Evolutionary conservation across 2,797 vertebrate species (phyloP), one percentile per base, ranked within the genome.

Genomic region (Natrix natrix): DNA sequence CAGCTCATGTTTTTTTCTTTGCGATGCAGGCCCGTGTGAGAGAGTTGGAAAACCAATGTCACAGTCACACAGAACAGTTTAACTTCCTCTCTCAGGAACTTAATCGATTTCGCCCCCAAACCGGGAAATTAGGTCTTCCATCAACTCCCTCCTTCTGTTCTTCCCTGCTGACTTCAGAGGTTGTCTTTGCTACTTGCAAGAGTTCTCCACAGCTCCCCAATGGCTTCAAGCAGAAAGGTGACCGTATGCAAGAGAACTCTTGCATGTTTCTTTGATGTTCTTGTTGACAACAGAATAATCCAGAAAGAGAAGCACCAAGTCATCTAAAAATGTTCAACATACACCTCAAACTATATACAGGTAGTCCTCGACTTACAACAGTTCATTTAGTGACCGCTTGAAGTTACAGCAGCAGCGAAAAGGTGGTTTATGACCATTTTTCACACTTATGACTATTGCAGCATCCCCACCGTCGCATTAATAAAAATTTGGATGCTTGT

Each of bases 21-120:
- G 4, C 88, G 1, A 94, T 87, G 5, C 94, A 99, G 99, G 98
- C 98, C n/a, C 98, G 99, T 92, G 99, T 99, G 83, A 98, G 98
- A 92, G 99, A 99, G 87, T 98, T 99, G 93, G 99, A 99, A 96
- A 98, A 99, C 6, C 99, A 99, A 95, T 99, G 99, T 94, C 99
- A 98, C 93, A 99, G 97, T 96, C 99, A 99, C 95, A 99, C 98
- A 0, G 98, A 99, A 94, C 99, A 99, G 97, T 99, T 99, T 94
- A 98, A 98, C 96, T 96, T 99, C 95, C 97, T 99, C 95, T 98
- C 98, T 0, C 98, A 98, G 92, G 99, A 99, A 95, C 97, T 99
- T 97, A 98, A 98, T 92, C 98, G 98, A 94, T 99, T 99, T 96
- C 98, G 98, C 22, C 97, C 98, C 94, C 99, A 99, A 94, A 98